phyloP scores from a whole-genome alignment of 2,113 vertebrate genomes.

The Neolamprologus longior region DNA sequence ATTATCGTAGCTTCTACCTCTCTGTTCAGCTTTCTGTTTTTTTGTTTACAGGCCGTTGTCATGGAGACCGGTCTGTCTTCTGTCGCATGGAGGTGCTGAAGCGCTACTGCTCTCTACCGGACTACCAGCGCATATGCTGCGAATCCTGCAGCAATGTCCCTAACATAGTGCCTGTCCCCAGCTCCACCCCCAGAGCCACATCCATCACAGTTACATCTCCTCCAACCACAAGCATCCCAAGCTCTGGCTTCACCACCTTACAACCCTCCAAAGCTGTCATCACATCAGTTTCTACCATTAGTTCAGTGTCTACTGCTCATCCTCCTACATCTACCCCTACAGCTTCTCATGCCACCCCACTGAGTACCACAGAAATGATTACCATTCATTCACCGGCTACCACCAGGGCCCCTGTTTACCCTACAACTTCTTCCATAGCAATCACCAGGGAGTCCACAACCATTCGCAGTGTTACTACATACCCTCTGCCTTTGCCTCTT shows the following conservation, averaged over 20 bases:
- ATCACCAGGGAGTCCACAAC: background rate
- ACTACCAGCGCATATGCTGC: slow-evolving; percentile 89
- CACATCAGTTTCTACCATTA: background rate
- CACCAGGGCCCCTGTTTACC: background rate
- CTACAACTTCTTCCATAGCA: background rate
- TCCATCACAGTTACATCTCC: background rate
- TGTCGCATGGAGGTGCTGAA: slow-evolving; percentile 88
- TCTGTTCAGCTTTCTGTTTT: slow-evolving; percentile 47
- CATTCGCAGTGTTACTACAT: background rate
- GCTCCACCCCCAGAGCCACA: background rate
- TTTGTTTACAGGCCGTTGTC: slow-evolving; percentile 88
- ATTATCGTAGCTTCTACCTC: background rate
- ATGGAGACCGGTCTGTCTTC: slow-evolving; percentile 89
- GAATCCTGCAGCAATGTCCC: slow-evolving; percentile 76
- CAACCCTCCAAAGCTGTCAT: background rate
- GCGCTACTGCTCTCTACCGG: slow-evolving; percentile 85
- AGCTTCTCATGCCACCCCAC: background rate
- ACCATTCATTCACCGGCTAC: background rate
- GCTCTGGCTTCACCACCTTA: background rate
- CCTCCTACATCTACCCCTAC: background rate
- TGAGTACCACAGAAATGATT: background rate
- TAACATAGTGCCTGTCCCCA: slow-evolving; percentile 28
- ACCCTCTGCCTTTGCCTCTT: background rate
- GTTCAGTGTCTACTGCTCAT: background rate
- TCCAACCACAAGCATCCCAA: background rate